Conservation (phyloP, 2,888 invertebrate genomes). For the Schizaphis graminum region DNA sequence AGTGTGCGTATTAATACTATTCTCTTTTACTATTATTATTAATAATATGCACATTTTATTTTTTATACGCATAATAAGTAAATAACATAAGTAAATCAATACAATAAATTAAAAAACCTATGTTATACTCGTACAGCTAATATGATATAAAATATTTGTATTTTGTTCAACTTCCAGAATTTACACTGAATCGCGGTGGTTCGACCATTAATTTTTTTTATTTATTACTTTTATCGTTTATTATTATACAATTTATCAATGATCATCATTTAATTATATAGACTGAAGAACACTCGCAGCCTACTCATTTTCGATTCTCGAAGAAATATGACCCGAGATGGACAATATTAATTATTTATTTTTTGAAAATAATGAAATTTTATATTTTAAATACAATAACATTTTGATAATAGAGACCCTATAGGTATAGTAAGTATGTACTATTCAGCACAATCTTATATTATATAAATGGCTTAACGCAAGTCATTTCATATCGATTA, state of each 20-base stretch:
- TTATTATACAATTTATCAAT: background rate
- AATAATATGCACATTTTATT: too few relatives aligned
- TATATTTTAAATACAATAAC: background rate
- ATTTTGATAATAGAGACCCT: background rate
- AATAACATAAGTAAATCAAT: too few relatives aligned
- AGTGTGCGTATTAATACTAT: background rate
- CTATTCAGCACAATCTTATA: background rate
- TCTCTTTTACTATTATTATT: background rate
- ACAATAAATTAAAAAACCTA: too few relatives aligned
- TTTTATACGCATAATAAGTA: too few relatives aligned
- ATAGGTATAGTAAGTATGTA: background rate
- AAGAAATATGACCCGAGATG: background rate
- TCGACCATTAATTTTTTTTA: background rate
- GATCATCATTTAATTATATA: background rate
- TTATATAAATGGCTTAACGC: background rate
- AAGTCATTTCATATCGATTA: background rate
- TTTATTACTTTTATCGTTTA: background rate
- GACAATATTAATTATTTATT: background rate
- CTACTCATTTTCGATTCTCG: background rate
- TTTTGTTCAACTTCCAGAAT: background rate
- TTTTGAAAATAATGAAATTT: background rate
- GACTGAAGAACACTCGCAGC: background rate
- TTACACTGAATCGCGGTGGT: background rate
- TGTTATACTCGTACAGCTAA: background rate
- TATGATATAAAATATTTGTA: background rate